phyloP scores from a whole-genome alignment of 30 jellyfish, hydroid and myxozoan species.

The Turritopsis rubra region DNA sequence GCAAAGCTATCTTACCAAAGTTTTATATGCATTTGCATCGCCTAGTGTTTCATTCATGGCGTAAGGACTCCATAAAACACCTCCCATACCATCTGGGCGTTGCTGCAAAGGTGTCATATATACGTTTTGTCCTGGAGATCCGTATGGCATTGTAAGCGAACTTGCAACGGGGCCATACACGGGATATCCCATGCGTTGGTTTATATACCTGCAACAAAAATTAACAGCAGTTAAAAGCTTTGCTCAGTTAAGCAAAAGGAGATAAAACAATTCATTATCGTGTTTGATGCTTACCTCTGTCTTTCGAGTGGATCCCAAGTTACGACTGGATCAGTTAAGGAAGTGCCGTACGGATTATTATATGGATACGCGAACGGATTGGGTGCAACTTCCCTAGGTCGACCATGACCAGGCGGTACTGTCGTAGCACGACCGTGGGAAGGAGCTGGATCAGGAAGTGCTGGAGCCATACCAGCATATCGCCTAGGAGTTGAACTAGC shows the following conservation, averaged over 20 bases:
- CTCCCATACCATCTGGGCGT: constrained; percentile 95
- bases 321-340: constrained; percentile 61
- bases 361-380: constrained; percentile 30
- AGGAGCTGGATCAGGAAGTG: constrained; percentile 73
- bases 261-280: neutral
- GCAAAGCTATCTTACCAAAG: constrained; percentile 79
- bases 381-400: constrained; percentile 28
- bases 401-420: constrained; percentile 39
- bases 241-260: neutral
- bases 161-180: constrained; percentile 48
- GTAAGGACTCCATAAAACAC: constrained; percentile 93
- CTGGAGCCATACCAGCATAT: constrained; percentile 47
- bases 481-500: constrained; percentile 30
- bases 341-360: constrained; percentile 7
- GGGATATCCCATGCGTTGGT: constrained; percentile 69
- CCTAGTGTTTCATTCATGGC: constrained; percentile 26
- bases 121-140: constrained; percentile 54
- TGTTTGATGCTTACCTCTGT: constrained; percentile 44
- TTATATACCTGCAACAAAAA: constrained; percentile 39
- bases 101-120: constrained; percentile 92
- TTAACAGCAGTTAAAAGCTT: neutral
- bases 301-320: constrained; percentile 92
- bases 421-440: constrained; percentile 79
- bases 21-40: neutral
- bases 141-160: constrained; percentile 60